Evolutionary conservation across 2,113 vertebrate species (phyloP), one percentile per base, ranked within the genome.

Genomic region (Morone saxatilis): DNA sequence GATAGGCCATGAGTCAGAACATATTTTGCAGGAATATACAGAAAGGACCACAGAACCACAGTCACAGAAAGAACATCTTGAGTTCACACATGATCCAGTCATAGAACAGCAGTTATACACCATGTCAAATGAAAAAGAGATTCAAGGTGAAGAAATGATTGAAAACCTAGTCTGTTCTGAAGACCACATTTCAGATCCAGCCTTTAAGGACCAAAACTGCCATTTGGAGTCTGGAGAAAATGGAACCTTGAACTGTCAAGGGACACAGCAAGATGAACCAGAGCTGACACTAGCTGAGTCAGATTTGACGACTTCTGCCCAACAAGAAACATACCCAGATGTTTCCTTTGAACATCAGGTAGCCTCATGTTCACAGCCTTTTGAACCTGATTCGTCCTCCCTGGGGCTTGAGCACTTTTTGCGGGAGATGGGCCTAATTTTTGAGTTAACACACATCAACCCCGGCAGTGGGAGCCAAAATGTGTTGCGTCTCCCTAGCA

Each of bases 381-480:
- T 36, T 71, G 71, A 90, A 51, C 71, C 70, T 6, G 68, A 86
- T 48, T 19, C 56, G 8, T 73, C 43, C 1, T 20, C 2, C 11
- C 77, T 96, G 16, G 93, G 93, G 4, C 91, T 95, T 66, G 94
- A 96, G 51, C 94, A 96, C 81, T 96, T 95, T 80, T 78, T 95
- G 65, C 89, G 94, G 36, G 94, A 96, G 75, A 94, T 95, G 91
- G 93, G 93, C 2, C 74, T 95, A 19, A 87, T 96, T 91, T 95
- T 94, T 86, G 93, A 96, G 71, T n/a, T 94, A 69, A 93, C 91
- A 56, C 75, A 89, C 36, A 85, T 71, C 11, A 84, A 47, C 9
- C 81, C 80, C 0, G 38, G 83, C 17, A 91, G 82, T 53, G 88
- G 87, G 8, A 90, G 75, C 68, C 88, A 89, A 16, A 92, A 91